Conservation (phyloP, 2,113 vertebrate species). For the Charadrius vociferus region DNA sequence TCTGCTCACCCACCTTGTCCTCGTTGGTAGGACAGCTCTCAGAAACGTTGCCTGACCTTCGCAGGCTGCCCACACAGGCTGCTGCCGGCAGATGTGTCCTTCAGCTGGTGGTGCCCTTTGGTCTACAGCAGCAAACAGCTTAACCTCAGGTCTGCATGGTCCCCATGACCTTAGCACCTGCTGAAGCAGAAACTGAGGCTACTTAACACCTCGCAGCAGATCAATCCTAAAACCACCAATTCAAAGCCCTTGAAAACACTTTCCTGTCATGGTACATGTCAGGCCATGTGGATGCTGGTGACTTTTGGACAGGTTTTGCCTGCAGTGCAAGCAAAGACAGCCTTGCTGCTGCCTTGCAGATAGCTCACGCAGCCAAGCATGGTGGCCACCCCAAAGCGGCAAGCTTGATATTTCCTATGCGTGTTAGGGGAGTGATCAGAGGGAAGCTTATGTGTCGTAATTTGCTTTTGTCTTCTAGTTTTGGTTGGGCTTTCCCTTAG, state of each 20-base stretch:
- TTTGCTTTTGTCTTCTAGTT: background rate
- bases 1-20: background rate
- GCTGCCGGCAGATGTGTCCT: background rate
- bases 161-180: background rate
- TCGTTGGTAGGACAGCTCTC: fast-evolving
- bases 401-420: background rate
- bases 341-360: background rate
- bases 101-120: background rate
- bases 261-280: background rate
- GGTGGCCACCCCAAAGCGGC: background rate
- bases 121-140: background rate
- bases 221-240: background rate
- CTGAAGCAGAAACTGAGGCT: background rate
- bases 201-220: background rate
- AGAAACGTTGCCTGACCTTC: background rate
- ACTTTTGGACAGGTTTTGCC: background rate
- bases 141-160: fast-evolving
- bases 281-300: background rate
- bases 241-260: background rate
- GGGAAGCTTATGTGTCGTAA: background rate
- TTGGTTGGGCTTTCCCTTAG: background rate
- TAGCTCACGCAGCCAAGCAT: background rate
- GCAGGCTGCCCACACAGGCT: background rate
- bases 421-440: background rate
- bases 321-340: background rate